Evolutionary conservation across 2,113 vertebrate genomes (phyloP).

Genomic region (Cyprinodon variegatus): DNA sequence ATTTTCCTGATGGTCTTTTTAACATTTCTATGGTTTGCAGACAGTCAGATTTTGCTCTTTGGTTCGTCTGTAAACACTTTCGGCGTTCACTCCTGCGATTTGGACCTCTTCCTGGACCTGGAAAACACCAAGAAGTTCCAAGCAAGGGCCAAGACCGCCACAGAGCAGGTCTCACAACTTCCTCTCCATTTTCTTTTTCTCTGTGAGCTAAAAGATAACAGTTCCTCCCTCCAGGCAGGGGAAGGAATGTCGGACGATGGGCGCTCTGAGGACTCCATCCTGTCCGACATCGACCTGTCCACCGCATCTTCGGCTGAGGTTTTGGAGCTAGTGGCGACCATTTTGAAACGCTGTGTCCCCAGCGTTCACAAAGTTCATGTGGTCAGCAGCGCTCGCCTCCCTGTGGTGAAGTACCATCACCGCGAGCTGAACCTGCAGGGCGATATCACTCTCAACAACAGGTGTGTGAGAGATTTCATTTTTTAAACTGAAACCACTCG

Average conservation of each 20-base stretch:
- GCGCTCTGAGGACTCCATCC: constrained; percentile 83
- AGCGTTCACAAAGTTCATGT: constrained; percentile 87
- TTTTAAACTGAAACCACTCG: too few species aligned
- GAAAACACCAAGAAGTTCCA: constrained; percentile 85
- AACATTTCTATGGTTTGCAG: constrained; percentile 60
- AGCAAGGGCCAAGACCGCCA: constrained; percentile 59
- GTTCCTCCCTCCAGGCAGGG: constrained; percentile 45
- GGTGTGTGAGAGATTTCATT: constrained; percentile 61
- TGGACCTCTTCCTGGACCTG: constrained; percentile 91
- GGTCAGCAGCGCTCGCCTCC: constrained; percentile 85
- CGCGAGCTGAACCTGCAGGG: constrained; percentile 86
- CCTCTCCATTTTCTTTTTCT: not conserved
- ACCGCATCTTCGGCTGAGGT: constrained; percentile 77
- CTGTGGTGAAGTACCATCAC: constrained; percentile 91
- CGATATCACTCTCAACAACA: constrained; percentile 91
- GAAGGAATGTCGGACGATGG: constrained; percentile 75
- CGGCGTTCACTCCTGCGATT: constrained; percentile 87
- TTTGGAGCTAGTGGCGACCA: constrained; percentile 85
- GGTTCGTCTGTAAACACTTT: constrained; percentile 92
- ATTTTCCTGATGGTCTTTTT: not conserved
- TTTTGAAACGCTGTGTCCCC: constrained; percentile 89
- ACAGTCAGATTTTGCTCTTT: constrained; percentile 86
- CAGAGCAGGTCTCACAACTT: constrained; percentile 66
- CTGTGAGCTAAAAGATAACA: not conserved
- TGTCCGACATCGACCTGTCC: constrained; percentile 82